Evolutionary conservation across 2,888 invertebrate species (phyloP).

Genomic region (Netelia inedita): DNA sequence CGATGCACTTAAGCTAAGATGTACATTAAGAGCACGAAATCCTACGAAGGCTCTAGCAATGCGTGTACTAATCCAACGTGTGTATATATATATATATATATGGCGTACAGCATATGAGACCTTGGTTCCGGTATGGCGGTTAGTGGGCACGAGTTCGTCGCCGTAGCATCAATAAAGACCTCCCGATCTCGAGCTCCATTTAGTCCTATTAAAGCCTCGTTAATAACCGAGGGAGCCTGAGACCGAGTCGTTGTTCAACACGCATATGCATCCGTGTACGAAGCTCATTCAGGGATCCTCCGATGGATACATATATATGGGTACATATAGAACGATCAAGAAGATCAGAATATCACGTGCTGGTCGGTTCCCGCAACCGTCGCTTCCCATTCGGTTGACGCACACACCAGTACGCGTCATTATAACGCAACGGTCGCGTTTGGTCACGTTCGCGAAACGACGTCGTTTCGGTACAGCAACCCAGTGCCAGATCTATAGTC

Average conservation of each 20-base stretch:
- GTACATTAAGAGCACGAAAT: not conserved
- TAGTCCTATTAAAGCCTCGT: conserved; percentile 65
- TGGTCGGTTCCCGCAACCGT: conserved; percentile 28
- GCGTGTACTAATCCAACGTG: not conserved
- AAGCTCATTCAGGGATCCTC: conserved; percentile 43
- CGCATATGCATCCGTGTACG: conserved; percentile 30
- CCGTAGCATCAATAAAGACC: conserved; percentile 40
- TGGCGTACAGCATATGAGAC: not conserved
- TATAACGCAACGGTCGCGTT: conserved; percentile 57
- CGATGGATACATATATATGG: not conserved
- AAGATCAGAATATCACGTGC: conserved; percentile 62
- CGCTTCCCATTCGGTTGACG: conserved; percentile 41
- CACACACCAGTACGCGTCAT: conserved; percentile 48
- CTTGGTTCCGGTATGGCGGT: not conserved
- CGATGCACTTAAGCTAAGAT: not conserved
- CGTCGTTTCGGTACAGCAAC: conserved; percentile 56
- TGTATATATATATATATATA: not conserved
- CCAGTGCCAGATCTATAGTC: conserved; percentile 23
- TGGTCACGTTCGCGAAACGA: conserved; percentile 67
- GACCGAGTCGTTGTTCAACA: conserved; percentile 45
- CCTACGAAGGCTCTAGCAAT: not conserved
- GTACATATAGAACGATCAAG: conserved; percentile 19
- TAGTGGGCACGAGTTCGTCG: conserved; percentile 43
- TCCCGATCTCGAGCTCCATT: conserved; percentile 65
- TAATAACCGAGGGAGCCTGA: conserved; percentile 63